These are phyloP conservation scores for Cyprinodon variegatus DNA, from an alignment of 2,113 vertebrate species.

Conservation along the genomic window DNA sequence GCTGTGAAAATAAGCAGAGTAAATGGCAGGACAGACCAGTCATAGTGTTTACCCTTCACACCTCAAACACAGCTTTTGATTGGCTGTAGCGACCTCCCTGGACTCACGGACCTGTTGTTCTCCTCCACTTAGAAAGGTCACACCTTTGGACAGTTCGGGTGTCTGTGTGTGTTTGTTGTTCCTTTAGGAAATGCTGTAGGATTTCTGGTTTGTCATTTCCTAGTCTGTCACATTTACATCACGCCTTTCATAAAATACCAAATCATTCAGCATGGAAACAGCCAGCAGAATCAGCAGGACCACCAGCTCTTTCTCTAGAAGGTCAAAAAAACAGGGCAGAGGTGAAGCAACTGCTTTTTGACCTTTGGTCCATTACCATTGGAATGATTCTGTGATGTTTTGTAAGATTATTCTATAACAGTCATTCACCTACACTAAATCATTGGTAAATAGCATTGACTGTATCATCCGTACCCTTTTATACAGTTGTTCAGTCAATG, in stretches of 20 bases:
- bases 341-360: conserved; percentile 83
- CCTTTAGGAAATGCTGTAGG: conserved; percentile 6
- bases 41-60: conserved; percentile 76
- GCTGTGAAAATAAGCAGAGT: conserved; percentile 76
- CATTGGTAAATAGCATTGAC: conserved; percentile 40
- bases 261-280: conserved; percentile 37
- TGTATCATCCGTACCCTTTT: neutral
- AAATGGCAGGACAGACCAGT: conserved; percentile 70
- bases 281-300: conserved; percentile 36
- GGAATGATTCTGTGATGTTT: conserved; percentile 75
- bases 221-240: conserved; percentile 33
- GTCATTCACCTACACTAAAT: conserved; percentile 64
- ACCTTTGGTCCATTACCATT: conserved; percentile 79
- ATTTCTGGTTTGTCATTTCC: conserved; percentile 41
- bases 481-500: neutral
- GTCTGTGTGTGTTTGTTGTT: conserved; percentile 20
- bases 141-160: conserved; percentile 41
- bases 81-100: conserved; percentile 72
- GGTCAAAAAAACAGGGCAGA: conserved; percentile 80
- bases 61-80: conserved; percentile 77
- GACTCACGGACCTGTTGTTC: conserved; percentile 68
- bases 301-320: conserved; percentile 57
- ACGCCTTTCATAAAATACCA: conserved; percentile 45
- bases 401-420: conserved; percentile 82
- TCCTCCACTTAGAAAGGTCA: conserved; percentile 74